Evolutionary conservation across 2,113 vertebrate species (phyloP).

Genomic region (Dromas ardeola): DNA sequence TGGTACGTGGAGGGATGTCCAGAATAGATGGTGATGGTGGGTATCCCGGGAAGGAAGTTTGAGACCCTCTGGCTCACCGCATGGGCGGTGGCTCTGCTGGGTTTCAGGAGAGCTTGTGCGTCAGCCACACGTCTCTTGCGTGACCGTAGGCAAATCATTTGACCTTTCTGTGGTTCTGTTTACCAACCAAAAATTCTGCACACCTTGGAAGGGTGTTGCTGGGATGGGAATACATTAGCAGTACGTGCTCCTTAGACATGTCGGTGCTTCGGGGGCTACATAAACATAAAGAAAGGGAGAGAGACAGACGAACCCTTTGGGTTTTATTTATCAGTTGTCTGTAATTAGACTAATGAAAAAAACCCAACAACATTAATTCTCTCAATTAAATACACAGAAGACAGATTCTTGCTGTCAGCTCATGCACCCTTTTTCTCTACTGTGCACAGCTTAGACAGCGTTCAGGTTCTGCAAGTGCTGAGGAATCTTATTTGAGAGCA

Average conservation of each 20-base stretch:
- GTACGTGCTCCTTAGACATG: neutral
- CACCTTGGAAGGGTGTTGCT: neutral
- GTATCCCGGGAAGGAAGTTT: neutral
- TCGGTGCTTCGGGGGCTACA: neutral
- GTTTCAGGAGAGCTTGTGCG: neutral
- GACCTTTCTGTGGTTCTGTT: neutral
- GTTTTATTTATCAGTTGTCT: neutral
- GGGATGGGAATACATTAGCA: neutral
- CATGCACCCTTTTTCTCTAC: neutral
- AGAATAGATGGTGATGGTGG: neutral
- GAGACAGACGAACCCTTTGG: rapidly evolving
- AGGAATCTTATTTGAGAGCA: neutral
- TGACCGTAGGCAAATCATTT: neutral
- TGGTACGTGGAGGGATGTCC: rapidly evolving
- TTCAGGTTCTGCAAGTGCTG: neutral
- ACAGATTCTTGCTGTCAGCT: neutral
- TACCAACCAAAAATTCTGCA: neutral
- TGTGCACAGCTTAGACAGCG: neutral
- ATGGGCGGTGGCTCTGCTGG: neutral
- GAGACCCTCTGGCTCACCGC: neutral
- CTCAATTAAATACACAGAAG: neutral
- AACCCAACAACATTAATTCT: neutral
- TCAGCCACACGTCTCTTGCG: neutral
- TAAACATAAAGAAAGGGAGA: neutral
- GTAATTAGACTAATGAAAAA: neutral